Percentiles rank a stretch among this genome's conserved stretches.
Conservation (phyloP, 2,888 invertebrate species). For the Parasteatoda lunata region DNA sequence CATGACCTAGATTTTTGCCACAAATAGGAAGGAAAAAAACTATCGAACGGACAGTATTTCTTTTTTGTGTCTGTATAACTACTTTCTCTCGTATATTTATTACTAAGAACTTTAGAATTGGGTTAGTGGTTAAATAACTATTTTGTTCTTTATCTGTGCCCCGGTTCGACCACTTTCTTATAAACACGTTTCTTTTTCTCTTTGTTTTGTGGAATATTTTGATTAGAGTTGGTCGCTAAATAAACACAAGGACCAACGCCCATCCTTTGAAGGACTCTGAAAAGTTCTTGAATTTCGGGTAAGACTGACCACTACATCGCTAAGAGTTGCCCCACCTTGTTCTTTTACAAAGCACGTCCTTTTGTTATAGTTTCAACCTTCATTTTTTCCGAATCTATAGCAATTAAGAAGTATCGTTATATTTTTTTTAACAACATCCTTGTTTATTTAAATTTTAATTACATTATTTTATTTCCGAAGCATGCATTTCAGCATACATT, state of each 20-base stretch:
- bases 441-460: too few species aligned
- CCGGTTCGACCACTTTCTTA: constrained; percentile 27
- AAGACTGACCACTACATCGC: not conserved
- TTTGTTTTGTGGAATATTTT: constrained; percentile 8
- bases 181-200: not conserved
- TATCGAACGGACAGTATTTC: constrained; percentile 7
- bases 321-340: not conserved
- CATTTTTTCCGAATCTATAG: too few species aligned
- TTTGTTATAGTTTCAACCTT: too few species aligned
- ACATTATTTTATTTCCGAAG: too few species aligned
- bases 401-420: too few species aligned
- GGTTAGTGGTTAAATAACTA: constrained; percentile 43
- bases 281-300: not conserved
- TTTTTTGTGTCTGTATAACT: constrained; percentile 7
- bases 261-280: constrained; percentile 23
- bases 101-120: constrained; percentile 37
- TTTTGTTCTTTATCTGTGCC: constrained; percentile 24
- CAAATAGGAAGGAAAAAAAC: constrained; percentile 1
- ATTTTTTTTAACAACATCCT: too few species aligned
- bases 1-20: constrained; percentile 51
- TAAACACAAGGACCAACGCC: constrained; percentile 53
- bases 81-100: constrained; percentile 41
- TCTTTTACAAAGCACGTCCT: not conserved
- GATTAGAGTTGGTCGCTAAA: not conserved
- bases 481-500: too few species aligned